These are phyloP conservation scores for Rhinogobius similis DNA, from an alignment of 2,113 vertebrate genomes.

Conservation along the genomic window DNA sequence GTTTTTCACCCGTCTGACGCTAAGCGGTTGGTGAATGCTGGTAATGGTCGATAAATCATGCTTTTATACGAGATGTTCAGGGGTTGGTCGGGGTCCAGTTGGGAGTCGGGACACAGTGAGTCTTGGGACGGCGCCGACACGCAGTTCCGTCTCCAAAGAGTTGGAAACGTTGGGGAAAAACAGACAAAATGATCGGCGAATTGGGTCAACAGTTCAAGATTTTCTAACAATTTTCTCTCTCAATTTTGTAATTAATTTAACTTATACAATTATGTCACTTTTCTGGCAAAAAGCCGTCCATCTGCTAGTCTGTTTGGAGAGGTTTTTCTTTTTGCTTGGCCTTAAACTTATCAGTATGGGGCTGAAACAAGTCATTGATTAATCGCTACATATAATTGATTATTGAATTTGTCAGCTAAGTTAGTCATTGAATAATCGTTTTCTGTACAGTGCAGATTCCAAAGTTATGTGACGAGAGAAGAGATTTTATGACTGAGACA, in stretches of 20 bases:
- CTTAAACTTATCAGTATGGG: no score
- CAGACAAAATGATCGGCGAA: background rate
- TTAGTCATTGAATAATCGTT: no score
- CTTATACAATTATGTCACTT: background rate
- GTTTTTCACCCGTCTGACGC: slow-evolving; percentile 24
- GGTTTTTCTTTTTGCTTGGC: no score
- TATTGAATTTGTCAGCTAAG: no score
- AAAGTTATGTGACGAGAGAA: no score
- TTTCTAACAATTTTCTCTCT: background rate
- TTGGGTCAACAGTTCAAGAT: background rate
- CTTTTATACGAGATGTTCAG: slow-evolving; percentile 62
- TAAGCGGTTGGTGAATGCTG: slow-evolving; percentile 36
- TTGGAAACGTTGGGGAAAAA: slow-evolving; percentile 3
- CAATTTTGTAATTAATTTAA: background rate
- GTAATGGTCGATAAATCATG: slow-evolving; percentile 78
- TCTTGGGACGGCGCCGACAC: slow-evolving; percentile 75
- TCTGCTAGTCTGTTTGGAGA: no score
- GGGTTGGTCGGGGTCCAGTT: slow-evolving; percentile 66
- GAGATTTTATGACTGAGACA: no score
- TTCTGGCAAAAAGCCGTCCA: no score
- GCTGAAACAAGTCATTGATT: no score
- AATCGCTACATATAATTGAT: no score
- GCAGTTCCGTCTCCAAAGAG: slow-evolving; percentile 54
- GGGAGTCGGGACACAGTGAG: slow-evolving; percentile 51
- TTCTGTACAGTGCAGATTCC: no score